Conservation (phyloP, 1,140 invertebrate species). For the Bombus breviceps region DNA sequence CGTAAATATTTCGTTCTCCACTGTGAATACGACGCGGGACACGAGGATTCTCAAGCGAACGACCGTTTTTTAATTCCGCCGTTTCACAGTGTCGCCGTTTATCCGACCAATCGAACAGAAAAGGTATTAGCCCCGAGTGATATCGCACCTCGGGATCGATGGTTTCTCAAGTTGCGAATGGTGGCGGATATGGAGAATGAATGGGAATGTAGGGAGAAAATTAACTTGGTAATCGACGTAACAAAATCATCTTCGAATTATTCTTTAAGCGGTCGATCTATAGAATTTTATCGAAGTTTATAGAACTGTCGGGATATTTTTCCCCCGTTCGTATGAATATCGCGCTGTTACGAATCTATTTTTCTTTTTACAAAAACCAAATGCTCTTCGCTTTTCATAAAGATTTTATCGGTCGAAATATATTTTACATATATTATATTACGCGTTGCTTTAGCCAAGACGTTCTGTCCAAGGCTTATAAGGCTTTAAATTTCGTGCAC, state of each 20-base stretch:
- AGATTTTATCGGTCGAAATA: neutral
- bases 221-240: too few species aligned
- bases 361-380: neutral
- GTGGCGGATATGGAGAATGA: too few species aligned
- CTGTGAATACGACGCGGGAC: slow-evolving; percentile 13
- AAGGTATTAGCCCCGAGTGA: neutral
- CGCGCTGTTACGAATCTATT: too few species aligned
- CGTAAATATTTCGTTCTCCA: slow-evolving; percentile 36
- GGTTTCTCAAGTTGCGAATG: neutral
- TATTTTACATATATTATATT: too few species aligned
- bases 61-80: slow-evolving; percentile 21
- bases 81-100: neutral
- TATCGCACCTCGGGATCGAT: neutral
- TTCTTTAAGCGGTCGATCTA: too few species aligned
- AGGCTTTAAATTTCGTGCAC: neutral
- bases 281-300: too few species aligned
- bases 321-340: too few species aligned
- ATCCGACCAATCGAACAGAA: neutral
- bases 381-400: neutral
- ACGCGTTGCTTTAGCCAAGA: neutral
- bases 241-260: too few species aligned
- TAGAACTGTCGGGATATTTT: too few species aligned
- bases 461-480: neutral
- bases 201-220: too few species aligned
- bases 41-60: neutral